Conservation (phyloP, 2,113 vertebrate species). For the Sylvilagus bachmani region DNA sequence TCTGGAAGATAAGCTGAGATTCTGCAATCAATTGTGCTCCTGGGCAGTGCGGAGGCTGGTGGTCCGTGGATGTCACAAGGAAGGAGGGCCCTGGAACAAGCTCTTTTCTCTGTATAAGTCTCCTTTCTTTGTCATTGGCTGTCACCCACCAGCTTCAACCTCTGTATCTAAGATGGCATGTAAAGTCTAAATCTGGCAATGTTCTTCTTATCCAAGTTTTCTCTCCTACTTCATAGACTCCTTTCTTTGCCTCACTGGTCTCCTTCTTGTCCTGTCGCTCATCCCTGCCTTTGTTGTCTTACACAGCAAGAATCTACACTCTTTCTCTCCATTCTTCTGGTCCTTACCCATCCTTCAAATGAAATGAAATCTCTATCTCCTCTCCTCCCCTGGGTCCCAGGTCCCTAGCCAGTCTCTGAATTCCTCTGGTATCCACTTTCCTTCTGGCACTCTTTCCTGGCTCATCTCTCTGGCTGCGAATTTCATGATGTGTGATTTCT, state of each 20-base stretch:
- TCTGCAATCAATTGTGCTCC: background rate
- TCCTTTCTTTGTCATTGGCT: background rate
- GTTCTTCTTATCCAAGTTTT: background rate
- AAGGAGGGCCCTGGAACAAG: background rate
- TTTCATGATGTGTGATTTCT: background rate
- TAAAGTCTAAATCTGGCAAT: background rate
- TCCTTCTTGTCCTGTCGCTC: background rate
- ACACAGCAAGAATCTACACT: background rate
- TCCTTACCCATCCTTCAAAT: background rate
- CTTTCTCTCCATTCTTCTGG: background rate
- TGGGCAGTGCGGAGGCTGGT: no score
- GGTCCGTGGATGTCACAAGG: background rate
- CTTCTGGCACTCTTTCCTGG: background rate
- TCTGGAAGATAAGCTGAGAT: background rate
- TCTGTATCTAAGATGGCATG: background rate
- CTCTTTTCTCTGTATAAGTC: background rate
- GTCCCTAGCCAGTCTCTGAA: background rate
- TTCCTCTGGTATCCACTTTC: background rate
- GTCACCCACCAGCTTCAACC: background rate
- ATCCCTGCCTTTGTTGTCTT: background rate
- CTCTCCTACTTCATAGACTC: background rate
- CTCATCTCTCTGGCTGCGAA: background rate
- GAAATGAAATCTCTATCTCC: background rate
- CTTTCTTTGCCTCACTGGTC: background rate
- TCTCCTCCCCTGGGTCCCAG: background rate